A percentile compares a stretch with the other conserved stretches of the same genome.
phyloP scores from a whole-genome alignment of 2,888 invertebrate species.

The Agrotis clavis region DNA sequence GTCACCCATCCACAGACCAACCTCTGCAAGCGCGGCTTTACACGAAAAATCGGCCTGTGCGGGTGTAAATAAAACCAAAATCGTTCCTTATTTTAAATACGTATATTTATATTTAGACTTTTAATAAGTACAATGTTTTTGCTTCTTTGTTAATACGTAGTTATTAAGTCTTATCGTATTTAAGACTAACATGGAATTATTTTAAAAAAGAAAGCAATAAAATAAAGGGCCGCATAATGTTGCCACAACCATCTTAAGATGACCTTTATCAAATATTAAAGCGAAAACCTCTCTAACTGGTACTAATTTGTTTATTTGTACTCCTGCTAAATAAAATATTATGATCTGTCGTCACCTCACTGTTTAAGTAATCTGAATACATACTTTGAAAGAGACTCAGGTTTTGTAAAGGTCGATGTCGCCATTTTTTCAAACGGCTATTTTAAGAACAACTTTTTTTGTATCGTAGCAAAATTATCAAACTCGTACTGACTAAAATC shows the following conservation, averaged over 20 bases:
- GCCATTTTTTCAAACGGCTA: neutral
- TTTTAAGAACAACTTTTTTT: neutral
- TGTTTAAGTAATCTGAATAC: constrained; percentile 26
- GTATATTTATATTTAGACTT: neutral
- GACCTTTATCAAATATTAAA: constrained; percentile 57
- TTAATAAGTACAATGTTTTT: neutral
- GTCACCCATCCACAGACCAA: too few relatives aligned
- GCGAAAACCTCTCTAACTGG: constrained; percentile 43
- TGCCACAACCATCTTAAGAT: constrained; percentile 36
- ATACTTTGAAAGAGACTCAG: neutral
- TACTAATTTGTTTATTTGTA: constrained; percentile 45
- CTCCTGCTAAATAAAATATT: constrained; percentile 40
- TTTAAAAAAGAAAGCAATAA: constrained; percentile 15
- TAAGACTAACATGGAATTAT: constrained; percentile 8
- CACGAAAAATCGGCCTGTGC: too few relatives aligned
- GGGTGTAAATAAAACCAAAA: too few relatives aligned
- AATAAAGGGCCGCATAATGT: constrained; percentile 35
- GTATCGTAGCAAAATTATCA: too few relatives aligned
- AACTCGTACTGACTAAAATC: too few relatives aligned
- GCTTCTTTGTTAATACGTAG: neutral
- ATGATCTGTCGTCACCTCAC: constrained; percentile 23
- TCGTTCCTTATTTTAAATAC: too few relatives aligned
- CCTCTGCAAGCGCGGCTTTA: too few relatives aligned
- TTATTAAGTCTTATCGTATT: neutral
- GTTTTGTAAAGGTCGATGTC: constrained; percentile 16